These are phyloP conservation scores for Hermatobates lingyangjiaoensis DNA, from an alignment of 1,140 invertebrate species.

Conservation along the genomic window DNA sequence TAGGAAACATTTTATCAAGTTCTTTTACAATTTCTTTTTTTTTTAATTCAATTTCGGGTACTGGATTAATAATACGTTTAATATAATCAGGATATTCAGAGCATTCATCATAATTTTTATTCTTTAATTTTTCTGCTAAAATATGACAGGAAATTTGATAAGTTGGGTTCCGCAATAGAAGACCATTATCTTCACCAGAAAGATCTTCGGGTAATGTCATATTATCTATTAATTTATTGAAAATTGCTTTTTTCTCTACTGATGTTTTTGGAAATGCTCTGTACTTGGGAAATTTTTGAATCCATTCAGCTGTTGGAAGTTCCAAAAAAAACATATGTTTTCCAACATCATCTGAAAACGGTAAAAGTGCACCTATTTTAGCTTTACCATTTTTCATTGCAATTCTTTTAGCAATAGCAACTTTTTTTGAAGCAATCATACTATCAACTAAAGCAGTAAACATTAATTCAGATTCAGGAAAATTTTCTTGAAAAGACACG, in stretches of 20 bases:
- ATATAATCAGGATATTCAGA: no score
- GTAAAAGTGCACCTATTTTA: slow-evolving; percentile 3
- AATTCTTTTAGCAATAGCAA: slow-evolving; percentile 6
- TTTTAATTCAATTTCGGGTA: no score
- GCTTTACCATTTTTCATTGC: slow-evolving; percentile 9
- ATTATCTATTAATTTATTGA: slow-evolving; percentile 1
- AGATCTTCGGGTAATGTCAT: not conserved
- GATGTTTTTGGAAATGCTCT: not conserved
- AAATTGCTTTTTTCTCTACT: not conserved
- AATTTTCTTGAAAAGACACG: not conserved
- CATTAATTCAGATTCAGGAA: not conserved
- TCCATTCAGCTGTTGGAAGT: slow-evolving; percentile 7
- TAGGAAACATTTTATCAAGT: no score
- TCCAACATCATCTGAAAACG: slow-evolving; percentile 11
- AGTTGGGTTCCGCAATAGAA: not conserved
- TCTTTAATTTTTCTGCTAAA: slow-evolving; percentile 35
- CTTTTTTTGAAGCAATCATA: slow-evolving; percentile 3
- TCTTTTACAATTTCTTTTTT: no score
- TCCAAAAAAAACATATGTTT: slow-evolving; percentile 10
- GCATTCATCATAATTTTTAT: no score
- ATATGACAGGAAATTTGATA: slow-evolving; percentile 5
- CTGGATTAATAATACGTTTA: no score
- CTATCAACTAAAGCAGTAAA: slow-evolving; percentile 8
- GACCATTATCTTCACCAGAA: slow-evolving; percentile 1
- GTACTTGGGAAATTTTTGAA: not conserved